These are phyloP conservation scores for Trogon surrucura DNA, from an alignment of 2,113 vertebrate genomes.

Conservation along the genomic window DNA sequence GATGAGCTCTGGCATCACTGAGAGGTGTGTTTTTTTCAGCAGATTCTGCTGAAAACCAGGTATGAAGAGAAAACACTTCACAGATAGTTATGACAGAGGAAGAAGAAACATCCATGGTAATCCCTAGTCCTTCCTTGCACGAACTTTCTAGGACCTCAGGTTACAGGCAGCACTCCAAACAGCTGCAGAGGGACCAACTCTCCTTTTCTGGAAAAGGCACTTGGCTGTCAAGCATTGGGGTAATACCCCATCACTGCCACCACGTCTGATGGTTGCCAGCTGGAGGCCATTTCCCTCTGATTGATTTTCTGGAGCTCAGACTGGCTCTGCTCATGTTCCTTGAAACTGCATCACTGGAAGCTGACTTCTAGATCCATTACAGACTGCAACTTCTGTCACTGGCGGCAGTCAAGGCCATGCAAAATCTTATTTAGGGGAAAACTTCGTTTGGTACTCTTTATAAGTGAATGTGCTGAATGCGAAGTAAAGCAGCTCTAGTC, in stretches of 20 bases:
- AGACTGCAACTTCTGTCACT: background rate
- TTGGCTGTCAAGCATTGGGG: background rate
- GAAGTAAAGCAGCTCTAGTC: background rate
- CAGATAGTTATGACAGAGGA: background rate
- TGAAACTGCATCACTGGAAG: background rate
- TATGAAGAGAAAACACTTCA: background rate
- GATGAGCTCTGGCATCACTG: background rate
- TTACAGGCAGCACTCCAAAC: too few species aligned
- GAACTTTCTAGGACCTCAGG: background rate
- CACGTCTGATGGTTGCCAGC: background rate
- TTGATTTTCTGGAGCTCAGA: conserved; percentile 15
- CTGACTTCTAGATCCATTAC: background rate
- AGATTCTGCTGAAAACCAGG: background rate
- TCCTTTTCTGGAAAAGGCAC: background rate
- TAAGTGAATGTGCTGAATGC: background rate
- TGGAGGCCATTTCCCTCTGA: background rate
- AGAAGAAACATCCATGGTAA: background rate
- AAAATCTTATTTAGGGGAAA: background rate
- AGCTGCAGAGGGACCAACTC: background rate
- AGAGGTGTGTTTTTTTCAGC: background rate
- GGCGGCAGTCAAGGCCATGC: background rate
- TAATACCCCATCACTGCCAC: background rate
- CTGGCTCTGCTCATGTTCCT: background rate
- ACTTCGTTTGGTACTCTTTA: background rate
- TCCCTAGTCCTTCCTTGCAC: background rate